A percentile compares a stretch with the other conserved stretches of the same genome.
phyloP scores from a whole-genome alignment of 2,113 vertebrate genomes.

The Protobothrops mucrosquamatus region DNA sequence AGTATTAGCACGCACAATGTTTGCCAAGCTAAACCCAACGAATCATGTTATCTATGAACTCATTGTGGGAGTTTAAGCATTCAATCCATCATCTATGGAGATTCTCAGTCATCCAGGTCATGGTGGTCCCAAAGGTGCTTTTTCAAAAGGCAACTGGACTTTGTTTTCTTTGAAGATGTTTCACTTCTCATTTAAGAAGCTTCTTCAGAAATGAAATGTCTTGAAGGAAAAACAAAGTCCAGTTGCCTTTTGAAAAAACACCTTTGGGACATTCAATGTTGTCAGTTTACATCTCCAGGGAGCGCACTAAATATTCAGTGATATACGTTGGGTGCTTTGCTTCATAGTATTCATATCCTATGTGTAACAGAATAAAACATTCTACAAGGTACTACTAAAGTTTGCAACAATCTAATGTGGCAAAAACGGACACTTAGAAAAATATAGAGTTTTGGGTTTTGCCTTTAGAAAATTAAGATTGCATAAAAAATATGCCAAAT shows the following conservation, averaged over 20 bases:
- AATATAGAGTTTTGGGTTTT: not conserved
- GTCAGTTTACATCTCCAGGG: not conserved
- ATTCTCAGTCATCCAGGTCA: no score
- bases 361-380: not conserved
- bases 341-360: not conserved
- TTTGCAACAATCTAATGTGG: not conserved
- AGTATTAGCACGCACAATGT: not conserved
- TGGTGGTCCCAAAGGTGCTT: not conserved
- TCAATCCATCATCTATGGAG: not conserved
- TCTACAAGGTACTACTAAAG: not conserved
- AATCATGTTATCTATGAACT: not conserved
- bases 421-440: not conserved
- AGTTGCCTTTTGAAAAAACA: not conserved
- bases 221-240: not conserved
- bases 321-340: not conserved
- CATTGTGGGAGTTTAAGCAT: not conserved
- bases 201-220: not conserved
- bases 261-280: not conserved
- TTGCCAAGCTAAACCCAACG: not conserved
- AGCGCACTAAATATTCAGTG: not conserved
- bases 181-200: not conserved
- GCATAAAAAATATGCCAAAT: not conserved
- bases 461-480: not conserved
- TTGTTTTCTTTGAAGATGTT: not conserved
- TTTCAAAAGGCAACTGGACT: not conserved